Conservation (phyloP, 2,113 vertebrate species). For the Piliocolobus tephrosceles region DNA sequence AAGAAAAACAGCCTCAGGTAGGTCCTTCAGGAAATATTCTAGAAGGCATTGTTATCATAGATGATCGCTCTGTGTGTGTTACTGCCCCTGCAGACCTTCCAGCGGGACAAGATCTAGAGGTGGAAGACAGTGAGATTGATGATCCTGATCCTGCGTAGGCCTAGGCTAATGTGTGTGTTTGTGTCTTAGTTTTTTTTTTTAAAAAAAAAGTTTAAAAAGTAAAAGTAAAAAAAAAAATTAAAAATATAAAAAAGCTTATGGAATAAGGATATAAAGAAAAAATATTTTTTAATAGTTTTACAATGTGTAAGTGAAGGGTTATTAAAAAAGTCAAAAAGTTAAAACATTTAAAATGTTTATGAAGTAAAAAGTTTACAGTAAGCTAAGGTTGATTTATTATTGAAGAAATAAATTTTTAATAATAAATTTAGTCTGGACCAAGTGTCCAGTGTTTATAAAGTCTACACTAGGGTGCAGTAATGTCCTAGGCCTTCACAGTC, state of each 20-base stretch:
- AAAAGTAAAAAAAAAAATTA: not conserved
- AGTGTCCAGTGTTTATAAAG: not conserved
- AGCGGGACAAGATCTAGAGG: not conserved
- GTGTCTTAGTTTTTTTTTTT: not conserved
- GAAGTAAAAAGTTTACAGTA: not conserved
- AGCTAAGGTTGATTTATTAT: not conserved
- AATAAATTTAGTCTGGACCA: not conserved
- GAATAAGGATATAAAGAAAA: not conserved
- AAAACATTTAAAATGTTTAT: not conserved
- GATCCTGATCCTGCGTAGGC: not conserved
- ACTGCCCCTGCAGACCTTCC: not conserved
- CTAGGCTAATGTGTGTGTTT: not conserved
- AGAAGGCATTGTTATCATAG: not conserved
- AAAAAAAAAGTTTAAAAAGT: not conserved
- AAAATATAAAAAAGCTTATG: not conserved
- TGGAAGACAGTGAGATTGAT: not conserved
- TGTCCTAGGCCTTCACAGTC: not conserved
- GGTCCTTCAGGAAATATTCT: not conserved
- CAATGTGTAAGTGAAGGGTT: not conserved
- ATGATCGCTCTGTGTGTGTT: not conserved
- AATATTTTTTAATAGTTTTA: not conserved
- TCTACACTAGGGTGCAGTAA: not conserved
- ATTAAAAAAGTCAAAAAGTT: not conserved
- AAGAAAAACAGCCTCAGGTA: not conserved
- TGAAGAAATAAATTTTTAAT: not conserved